These are phyloP conservation scores for Gari tellinella DNA, from an alignment of 2,888 invertebrate genomes.

Conservation along the genomic window DNA sequence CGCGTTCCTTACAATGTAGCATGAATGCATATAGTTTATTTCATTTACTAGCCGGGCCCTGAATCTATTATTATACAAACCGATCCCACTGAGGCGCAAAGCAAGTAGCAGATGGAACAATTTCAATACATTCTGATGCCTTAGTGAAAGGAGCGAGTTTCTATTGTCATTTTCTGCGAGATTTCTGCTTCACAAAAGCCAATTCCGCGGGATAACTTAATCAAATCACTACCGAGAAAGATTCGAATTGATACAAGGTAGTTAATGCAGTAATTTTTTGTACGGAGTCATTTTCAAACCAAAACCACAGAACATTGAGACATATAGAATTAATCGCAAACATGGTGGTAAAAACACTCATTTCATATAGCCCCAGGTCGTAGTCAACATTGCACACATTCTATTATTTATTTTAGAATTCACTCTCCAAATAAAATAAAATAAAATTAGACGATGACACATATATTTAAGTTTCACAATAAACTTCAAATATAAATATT, in stretches of 20 bases:
- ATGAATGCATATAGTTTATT: slow-evolving; percentile 22
- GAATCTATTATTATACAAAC: slow-evolving; percentile 24
- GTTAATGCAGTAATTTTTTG: slow-evolving; percentile 62
- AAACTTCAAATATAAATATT: too few species aligned
- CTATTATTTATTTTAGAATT: too few species aligned
- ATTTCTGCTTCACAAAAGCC: slow-evolving; percentile 32
- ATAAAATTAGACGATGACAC: too few species aligned
- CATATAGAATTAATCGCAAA: not conserved
- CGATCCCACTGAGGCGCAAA: slow-evolving; percentile 35
- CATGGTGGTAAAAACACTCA: too few species aligned
- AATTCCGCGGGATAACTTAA: slow-evolving; percentile 39
- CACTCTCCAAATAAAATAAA: too few species aligned
- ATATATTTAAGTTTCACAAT: too few species aligned
- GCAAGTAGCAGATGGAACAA: slow-evolving; percentile 36
- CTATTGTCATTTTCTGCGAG: slow-evolving; percentile 43
- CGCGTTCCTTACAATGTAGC: not conserved
- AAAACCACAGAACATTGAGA: not conserved
- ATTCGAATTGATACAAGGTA: slow-evolving; percentile 63
- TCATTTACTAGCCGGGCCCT: slow-evolving; percentile 6
- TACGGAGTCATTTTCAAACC: slow-evolving; percentile 5
- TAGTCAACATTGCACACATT: too few species aligned
- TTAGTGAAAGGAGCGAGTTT: slow-evolving; percentile 33
- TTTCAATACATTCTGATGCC: slow-evolving; percentile 38
- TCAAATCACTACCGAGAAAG: slow-evolving; percentile 57
- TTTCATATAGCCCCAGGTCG: too few species aligned